A percentile compares a stretch with the other conserved stretches of the same genome.
phyloP scores from a whole-genome alignment of 2,113 vertebrate genomes.

The Otis tarda region DNA sequence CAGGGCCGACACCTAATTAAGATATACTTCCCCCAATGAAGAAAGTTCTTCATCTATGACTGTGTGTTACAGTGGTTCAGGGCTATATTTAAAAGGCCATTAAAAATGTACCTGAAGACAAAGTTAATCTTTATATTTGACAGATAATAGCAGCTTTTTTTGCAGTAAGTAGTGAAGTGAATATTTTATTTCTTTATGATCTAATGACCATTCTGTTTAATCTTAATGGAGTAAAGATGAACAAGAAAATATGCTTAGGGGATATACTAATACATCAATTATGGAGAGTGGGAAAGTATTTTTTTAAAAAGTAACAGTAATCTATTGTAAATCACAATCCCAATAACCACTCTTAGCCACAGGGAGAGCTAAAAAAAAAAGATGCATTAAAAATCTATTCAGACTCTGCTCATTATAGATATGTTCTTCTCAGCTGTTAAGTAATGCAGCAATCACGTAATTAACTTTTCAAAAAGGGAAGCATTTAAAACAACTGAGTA shows the following conservation, averaged over 20 bases:
- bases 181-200: slow-evolving; percentile 66
- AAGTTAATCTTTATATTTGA: slow-evolving; percentile 66
- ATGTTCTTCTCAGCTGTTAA: slow-evolving; percentile 42
- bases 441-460: slow-evolving; percentile 44
- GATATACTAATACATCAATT: slow-evolving; percentile 60
- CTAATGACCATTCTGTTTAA: slow-evolving; percentile 64
- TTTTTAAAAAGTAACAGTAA: slow-evolving; percentile 38
- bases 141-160: slow-evolving; percentile 60
- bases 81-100: slow-evolving; percentile 57
- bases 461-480: slow-evolving; percentile 43
- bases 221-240: slow-evolving; percentile 46
- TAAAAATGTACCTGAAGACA: slow-evolving; percentile 63
- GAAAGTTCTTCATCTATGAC: slow-evolving; percentile 12
- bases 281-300: slow-evolving; percentile 36
- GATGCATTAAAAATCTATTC: slow-evolving; percentile 25
- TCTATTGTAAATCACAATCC: slow-evolving; percentile 51
- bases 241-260: slow-evolving; percentile 52
- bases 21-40: background rate
- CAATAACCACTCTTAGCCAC: slow-evolving; percentile 41
- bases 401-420: slow-evolving; percentile 37
- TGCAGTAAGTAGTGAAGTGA: slow-evolving; percentile 31
- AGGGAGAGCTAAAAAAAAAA: slow-evolving; percentile 29
- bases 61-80: background rate
- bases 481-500: slow-evolving; percentile 1
- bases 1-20: slow-evolving; percentile 33